These are phyloP conservation scores for Porites cylindrica DNA, from an alignment of 92 coral and sea anemone genomes.

Conservation along the genomic window DNA sequence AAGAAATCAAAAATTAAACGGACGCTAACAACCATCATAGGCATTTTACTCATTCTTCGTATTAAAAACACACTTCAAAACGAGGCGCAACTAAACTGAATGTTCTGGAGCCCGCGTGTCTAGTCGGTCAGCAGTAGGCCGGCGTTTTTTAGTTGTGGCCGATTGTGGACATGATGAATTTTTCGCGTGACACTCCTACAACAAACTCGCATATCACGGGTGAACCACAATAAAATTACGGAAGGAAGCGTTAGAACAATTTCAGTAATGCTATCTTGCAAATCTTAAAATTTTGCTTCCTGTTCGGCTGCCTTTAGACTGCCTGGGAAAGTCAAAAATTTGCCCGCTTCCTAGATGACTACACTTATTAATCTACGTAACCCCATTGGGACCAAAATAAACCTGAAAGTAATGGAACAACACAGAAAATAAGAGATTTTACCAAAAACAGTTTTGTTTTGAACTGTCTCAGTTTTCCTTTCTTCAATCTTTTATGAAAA, in stretches of 20 bases:
- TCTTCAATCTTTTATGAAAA: background rate
- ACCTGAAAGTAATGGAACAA: background rate
- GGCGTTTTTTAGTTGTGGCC: background rate
- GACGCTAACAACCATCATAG: background rate
- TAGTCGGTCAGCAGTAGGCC: background rate
- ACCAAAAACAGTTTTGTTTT: background rate
- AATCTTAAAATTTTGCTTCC: constrained; percentile 19
- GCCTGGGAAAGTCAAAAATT: background rate
- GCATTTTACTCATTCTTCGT: background rate
- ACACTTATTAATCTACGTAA: background rate
- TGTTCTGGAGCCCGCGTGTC: background rate
- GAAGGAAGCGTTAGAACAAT: constrained; percentile 23
- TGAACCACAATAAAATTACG: constrained; percentile 18
- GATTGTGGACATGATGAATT: constrained; percentile 4
- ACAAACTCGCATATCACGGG: background rate
- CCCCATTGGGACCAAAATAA: background rate
- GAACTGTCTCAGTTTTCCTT: background rate
- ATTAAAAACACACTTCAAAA: background rate
- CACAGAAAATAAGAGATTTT: background rate
- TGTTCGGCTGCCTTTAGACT: constrained; percentile 21
- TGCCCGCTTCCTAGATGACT: background rate
- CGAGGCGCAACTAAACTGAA: background rate
- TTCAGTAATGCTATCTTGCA: constrained; percentile 9
- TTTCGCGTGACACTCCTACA: constrained; percentile 26
- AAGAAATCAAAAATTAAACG: background rate